Base-by-base conservation (phyloP, 2,113 vertebrate genomes). In the Equus quagga region DNA sequence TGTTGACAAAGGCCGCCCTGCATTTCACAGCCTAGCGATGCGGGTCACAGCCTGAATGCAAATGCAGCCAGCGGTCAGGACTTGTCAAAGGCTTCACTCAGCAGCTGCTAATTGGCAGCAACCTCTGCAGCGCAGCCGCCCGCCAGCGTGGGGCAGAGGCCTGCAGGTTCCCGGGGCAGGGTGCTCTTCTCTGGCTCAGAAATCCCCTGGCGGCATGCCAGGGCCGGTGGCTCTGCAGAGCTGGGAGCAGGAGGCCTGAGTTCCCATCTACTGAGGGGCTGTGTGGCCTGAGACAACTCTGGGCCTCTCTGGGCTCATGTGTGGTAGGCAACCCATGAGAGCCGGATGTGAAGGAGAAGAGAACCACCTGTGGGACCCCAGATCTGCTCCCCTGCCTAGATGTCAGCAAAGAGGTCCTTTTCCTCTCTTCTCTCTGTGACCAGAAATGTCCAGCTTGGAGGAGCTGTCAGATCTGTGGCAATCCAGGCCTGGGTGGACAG, bases 51-150 rank as follows among this genome's bases (percentile, higher is more conserved):
- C 82, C 92, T 19, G 92, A 14, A 65, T 70, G 82, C 56, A 75
- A 76, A 93, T n/a, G 33, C 51, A 10, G 49, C 70, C 65, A 19
- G 46, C n/a, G 97, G 97, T 76, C 89, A 67, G 89, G 62, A 26
- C 93, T 65, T 31, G 72, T 69, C 96, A 79, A 44, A 36, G 65
- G 80, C 85, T 69, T 88, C 81, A 12, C 28, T 91, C 80, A 5
- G 28, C 75, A 65, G 93, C 96, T 93, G 94, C 83, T 96, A 64
- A 92, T 73, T 8, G n/a, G 80, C 76, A 11, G 75, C 73, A 8
- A 21, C 41, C 19, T 26, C 78, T 8, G 36, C 18, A 14, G 36
- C 36, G 36, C 36, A 41, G 36, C 84, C 19, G 2, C 46, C 9
- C 0, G 0, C 56, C 36, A 13, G 19, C 0, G 13, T 10, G 58